Conservation (phyloP, 2,113 vertebrate genomes). For the Chaetura pelagica region DNA sequence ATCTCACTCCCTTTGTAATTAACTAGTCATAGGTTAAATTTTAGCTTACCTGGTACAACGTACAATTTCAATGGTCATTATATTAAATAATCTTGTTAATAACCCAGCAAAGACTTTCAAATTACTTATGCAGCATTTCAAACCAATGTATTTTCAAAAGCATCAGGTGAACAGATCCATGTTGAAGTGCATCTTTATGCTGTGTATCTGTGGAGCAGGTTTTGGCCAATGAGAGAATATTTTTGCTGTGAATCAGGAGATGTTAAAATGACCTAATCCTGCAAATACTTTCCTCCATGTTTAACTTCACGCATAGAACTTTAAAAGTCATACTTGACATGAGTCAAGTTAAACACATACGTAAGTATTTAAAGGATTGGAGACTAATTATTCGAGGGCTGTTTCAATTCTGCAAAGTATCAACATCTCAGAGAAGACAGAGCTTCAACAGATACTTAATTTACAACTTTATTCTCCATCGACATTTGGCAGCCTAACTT, state of each 20-base stretch:
- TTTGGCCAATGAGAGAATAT: not conserved
- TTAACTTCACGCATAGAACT: slow-evolving; percentile 26
- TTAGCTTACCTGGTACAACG: not conserved
- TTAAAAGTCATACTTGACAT: not conserved
- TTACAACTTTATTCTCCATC: slow-evolving; percentile 46
- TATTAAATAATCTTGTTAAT: not conserved
- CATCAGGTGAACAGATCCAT: not conserved
- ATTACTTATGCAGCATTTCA: not conserved
- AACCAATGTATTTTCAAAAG: not conserved
- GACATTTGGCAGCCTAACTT: slow-evolving; percentile 49
- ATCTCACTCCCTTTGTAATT: slow-evolving; percentile 12
- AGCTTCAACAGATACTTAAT: slow-evolving; percentile 58
- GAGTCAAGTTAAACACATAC: slow-evolving; percentile 50
- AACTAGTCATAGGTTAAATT: not conserved
- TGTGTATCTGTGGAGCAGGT: not conserved
- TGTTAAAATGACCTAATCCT: slow-evolving; percentile 14
- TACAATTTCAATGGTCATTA: not conserved
- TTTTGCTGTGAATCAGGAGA: slow-evolving; percentile 32
- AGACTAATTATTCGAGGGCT: slow-evolving; percentile 5
- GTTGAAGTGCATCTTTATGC: rapidly evolving
- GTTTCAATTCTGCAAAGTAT: slow-evolving; percentile 40
- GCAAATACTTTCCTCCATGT: slow-evolving; percentile 28
- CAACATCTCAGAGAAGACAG: slow-evolving; percentile 44
- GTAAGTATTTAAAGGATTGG: slow-evolving; percentile 50
- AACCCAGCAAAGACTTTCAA: not conserved